A percentile compares a stretch with the other conserved stretches of the same genome.
These are phyloP conservation scores for Chaetura pelagica DNA, from an alignment of 2,113 vertebrate genomes.

Conservation along the genomic window DNA sequence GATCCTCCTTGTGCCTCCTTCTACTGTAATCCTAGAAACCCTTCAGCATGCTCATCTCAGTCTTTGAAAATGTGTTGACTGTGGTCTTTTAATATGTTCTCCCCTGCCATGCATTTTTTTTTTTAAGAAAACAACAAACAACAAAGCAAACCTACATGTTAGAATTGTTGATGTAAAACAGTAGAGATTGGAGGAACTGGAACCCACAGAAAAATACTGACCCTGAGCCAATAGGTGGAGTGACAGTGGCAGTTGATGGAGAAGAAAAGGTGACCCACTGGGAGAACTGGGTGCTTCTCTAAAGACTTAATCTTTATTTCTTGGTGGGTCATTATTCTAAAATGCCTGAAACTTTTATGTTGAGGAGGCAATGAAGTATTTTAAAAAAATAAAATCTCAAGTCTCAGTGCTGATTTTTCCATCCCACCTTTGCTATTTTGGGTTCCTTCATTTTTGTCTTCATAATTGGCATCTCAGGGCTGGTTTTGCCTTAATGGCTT, in stretches of 20 bases:
- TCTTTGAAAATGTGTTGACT: neutral
- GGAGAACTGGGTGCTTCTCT: neutral
- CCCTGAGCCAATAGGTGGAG: neutral
- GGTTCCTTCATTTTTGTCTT: neutral
- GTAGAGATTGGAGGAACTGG: neutral
- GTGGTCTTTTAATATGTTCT: neutral
- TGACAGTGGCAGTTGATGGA: neutral
- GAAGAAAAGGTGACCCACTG: neutral
- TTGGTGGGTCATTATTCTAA: neutral
- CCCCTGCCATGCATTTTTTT: neutral
- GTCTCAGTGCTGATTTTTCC: neutral
- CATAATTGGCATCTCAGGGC: neutral
- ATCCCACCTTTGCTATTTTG: neutral
- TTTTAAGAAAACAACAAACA: neutral
- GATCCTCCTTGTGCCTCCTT: neutral
- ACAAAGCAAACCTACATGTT: neutral
- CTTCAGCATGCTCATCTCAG: neutral
- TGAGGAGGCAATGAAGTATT: neutral
- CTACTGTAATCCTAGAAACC: neutral
- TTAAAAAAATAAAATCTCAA: neutral
- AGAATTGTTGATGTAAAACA: neutral
- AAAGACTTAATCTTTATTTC: neutral
- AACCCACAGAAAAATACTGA: neutral
- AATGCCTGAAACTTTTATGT: neutral
- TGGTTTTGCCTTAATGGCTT: neutral